Percentiles rank a stretch among this genome's conserved stretches.
Evolutionary conservation across 2,113 vertebrate genomes (phyloP).

Genomic region (Hemiscyllium ocellatum): DNA sequence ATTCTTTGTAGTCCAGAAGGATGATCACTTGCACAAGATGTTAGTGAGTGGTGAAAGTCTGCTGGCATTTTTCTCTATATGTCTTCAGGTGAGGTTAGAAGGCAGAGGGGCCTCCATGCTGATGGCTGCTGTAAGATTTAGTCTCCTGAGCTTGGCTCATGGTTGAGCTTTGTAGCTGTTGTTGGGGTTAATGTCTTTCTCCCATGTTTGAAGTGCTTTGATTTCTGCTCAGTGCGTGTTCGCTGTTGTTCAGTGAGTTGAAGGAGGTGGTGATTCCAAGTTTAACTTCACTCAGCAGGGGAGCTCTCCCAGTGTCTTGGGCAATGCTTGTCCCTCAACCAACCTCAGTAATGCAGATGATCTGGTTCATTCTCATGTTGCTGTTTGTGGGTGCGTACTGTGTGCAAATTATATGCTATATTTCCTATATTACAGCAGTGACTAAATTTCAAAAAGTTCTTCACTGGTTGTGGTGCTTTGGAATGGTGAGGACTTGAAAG

Average conservation of each 20-base stretch:
- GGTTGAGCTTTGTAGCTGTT: background rate
- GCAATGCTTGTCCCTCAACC: background rate
- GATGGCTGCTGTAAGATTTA: background rate
- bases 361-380: background rate
- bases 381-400: background rate
- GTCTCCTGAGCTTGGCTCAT: background rate
- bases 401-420: background rate
- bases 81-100: background rate
- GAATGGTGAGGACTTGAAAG: background rate
- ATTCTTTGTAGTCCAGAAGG: background rate
- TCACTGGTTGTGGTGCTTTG: background rate
- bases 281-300: background rate
- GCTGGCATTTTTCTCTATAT: background rate
- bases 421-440: background rate
- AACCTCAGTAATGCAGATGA: background rate
- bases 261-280: background rate
- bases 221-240: background rate
- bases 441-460: background rate
- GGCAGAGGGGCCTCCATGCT: background rate
- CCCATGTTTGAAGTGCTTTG: background rate
- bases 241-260: background rate
- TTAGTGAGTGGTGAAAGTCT: background rate
- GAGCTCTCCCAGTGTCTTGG: no score
- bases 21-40: background rate
- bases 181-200: background rate